Percentiles rank a stretch among this genome's conserved stretches.
Conservation (phyloP, 1,140 invertebrate genomes). For the silkworm (Bombyx mori) region DNA sequence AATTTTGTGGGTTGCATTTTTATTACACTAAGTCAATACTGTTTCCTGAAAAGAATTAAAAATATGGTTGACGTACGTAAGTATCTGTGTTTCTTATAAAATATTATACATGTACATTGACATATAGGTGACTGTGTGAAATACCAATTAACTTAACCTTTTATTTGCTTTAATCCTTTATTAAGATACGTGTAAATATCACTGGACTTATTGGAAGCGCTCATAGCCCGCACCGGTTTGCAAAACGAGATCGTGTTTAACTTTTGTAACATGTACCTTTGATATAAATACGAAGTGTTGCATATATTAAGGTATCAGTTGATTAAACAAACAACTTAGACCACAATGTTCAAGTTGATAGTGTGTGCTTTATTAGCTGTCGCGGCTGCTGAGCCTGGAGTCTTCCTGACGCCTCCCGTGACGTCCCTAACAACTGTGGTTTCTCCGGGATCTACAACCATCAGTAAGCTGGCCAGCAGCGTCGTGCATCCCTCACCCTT, state of each 20-base stretch:
- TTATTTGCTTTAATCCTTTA: no score
- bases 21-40: no score
- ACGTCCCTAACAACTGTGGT: constrained; percentile 48
- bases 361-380: constrained; percentile 70
- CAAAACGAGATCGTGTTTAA: constrained; percentile 51
- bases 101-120: no score
- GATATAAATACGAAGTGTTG: constrained; percentile 51
- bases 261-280: constrained; percentile 35
- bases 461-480: constrained; percentile 51
- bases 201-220: no score
- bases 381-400: constrained; percentile 50
- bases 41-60: no score
- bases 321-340: constrained; percentile 38
- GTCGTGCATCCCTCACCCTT: constrained; percentile 52
- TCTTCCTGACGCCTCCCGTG: constrained; percentile 22
- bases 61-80: no score
- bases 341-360: constrained; percentile 73
- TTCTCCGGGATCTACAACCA: constrained; percentile 42
- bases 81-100: no score
- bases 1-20: no score
- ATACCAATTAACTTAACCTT: no score
- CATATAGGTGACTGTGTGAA: no score
- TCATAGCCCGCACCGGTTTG: constrained; percentile 42
- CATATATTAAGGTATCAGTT: constrained; percentile 48
- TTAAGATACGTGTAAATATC: no score